Conservation (phyloP, 2,888 invertebrate genomes). For the Acanthococcus lagerstroemiae region DNA sequence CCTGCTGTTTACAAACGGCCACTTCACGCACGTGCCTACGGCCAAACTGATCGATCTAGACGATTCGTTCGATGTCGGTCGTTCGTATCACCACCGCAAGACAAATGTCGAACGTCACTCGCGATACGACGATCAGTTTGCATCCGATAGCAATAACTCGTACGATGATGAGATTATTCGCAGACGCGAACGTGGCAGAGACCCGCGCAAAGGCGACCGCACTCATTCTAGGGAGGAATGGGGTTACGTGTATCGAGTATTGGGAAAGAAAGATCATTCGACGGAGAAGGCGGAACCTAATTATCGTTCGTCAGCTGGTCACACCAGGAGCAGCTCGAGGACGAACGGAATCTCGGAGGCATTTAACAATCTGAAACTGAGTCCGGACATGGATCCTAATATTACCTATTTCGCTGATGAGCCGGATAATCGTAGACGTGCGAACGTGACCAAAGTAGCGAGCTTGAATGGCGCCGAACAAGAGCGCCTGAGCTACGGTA, state of each 20-base stretch:
- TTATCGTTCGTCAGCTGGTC: neutral
- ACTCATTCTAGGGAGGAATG: neutral
- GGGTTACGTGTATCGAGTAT: neutral
- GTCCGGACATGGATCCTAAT: neutral
- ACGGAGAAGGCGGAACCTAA: neutral
- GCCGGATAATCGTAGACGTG: neutral
- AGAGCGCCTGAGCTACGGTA: neutral
- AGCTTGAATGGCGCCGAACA: neutral
- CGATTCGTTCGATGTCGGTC: neutral
- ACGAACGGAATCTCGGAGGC: neutral
- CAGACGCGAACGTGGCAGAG: no score
- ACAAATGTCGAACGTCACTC: neutral
- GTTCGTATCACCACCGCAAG: neutral
- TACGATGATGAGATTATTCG: no score
- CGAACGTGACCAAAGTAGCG: neutral
- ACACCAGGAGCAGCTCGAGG: neutral
- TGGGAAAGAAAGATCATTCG: neutral
- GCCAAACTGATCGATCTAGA: conserved; percentile 59
- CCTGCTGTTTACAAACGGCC: conserved; percentile 4
- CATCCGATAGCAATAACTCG: neutral
- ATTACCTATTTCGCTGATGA: neutral
- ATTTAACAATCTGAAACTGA: neutral
- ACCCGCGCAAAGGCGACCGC: neutral
- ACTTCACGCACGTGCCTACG: conserved; percentile 45
- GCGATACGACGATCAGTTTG: no score